A percentile compares a stretch with the other conserved stretches of the same genome.
Conservation (phyloP, 2,888 invertebrate genomes). For the Diaperis boleti region DNA sequence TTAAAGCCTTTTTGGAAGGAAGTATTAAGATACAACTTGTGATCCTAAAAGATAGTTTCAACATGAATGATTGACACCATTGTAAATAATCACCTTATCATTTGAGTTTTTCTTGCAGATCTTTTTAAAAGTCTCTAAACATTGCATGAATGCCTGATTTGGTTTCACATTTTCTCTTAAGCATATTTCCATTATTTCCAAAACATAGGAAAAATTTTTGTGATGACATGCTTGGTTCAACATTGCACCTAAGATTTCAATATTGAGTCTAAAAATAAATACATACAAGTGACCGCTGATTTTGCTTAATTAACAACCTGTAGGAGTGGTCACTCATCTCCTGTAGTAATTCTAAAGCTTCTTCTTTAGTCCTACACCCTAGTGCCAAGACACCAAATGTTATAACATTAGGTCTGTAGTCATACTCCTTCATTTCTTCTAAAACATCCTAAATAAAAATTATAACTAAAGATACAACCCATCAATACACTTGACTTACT, state of each 20-base stretch:
- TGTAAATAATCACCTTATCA: constrained; percentile 64
- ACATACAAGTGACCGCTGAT: not conserved
- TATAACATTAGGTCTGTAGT: constrained; percentile 77
- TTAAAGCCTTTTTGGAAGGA: constrained; percentile 61
- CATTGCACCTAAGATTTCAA: constrained; percentile 81
- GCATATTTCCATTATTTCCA: constrained; percentile 76
- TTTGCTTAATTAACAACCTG: constrained; percentile 66
- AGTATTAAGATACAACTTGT: constrained; percentile 5
- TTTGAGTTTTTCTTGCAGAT: constrained; percentile 69
- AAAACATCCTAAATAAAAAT: constrained; percentile 68
- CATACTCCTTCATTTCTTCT: constrained; percentile 69
- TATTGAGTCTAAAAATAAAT: constrained; percentile 73
- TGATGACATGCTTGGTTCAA: constrained; percentile 74
- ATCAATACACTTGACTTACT: too few species aligned
- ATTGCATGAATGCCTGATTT: constrained; percentile 72
- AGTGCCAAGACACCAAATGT: constrained; percentile 90
- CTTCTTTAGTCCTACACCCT: constrained; percentile 76
- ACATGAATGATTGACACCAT: not conserved
- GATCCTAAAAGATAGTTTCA: constrained; percentile 32
- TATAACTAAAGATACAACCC: not conserved
- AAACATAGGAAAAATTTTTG: constrained; percentile 75
- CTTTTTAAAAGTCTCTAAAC: constrained; percentile 74
- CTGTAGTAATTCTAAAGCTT: constrained; percentile 75
- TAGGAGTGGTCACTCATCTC: constrained; percentile 78
- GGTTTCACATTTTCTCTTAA: constrained; percentile 73